Base-by-base conservation (phyloP, 2,888 invertebrate species). In the Petrophora chlorosata region DNA sequence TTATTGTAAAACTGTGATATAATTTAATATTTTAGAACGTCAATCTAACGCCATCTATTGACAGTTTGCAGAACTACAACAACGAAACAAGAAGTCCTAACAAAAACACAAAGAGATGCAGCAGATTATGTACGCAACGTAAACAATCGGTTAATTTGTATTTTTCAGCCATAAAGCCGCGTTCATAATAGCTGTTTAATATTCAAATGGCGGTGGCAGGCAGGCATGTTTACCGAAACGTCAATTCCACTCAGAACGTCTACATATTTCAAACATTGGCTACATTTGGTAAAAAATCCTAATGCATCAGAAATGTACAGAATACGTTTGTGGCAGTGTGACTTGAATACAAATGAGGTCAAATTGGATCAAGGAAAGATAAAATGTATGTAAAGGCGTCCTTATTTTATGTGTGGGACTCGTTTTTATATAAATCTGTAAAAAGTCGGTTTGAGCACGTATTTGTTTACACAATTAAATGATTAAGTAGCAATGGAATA, bases 261-360 rank as follows among this genome's bases (percentile, higher is more conserved):
- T 56, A 58, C 49, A 61, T 56, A 58, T 61, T 61, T 58, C 53
- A 61, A 61, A 61, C 58, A 61, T 61, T 56, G 56, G 50, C 49
- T 52, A 56, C 56, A 44, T 61, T 63, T 48, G 58, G 59, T 63
- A 55, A 67, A 65, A 77, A 79, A 76, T 70, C 73, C 74, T 80
- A 83, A 85, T 84, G 82, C 82, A 86, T 85, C 74, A 75, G 70
- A 80, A 85, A 85, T 82, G 74, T 77, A 81, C 77, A 64, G 77
- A 78, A 81, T 82, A 76, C 79, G 80, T 75, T 79, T 70, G 69
- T 70, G 67, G 56, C 69, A 64, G 70, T 67, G 77, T 78, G 84
- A 78, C 79, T 80, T 80, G 87, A 88, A 88, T 88, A 85, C 79
- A 73, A 88, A 88, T 88, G 79, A 83, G 80, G 72, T 76, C 75